A percentile compares a stretch with the other conserved stretches of the same genome.
Conservation (phyloP, 1,140 invertebrate genomes). For the Colletes gigas region DNA sequence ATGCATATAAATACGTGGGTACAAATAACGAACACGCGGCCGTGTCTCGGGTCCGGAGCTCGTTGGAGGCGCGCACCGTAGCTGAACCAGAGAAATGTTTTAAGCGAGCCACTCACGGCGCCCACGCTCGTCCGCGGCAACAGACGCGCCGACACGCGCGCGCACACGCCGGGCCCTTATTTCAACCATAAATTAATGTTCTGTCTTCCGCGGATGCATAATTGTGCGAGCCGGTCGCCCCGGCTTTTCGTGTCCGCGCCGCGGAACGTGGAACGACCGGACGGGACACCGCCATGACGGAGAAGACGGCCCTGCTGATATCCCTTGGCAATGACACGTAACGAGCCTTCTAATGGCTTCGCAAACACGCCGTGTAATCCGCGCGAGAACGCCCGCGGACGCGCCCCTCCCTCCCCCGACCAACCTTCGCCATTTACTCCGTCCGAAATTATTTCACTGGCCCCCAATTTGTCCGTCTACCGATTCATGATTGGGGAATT, state of each 20-base stretch:
- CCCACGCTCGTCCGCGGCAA: constrained; percentile 76
- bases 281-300: constrained; percentile 48
- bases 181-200: constrained; percentile 80
- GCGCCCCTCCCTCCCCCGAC: background rate
- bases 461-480: no score
- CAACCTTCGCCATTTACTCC: no score
- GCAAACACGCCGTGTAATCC: constrained; percentile 60
- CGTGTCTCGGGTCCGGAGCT: constrained; percentile 61
- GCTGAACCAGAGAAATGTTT: constrained; percentile 80
- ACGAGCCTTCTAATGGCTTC: constrained; percentile 73
- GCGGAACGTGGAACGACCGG: constrained; percentile 40
- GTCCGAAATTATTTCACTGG: no score
- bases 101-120: constrained; percentile 76
- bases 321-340: constrained; percentile 71
- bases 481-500: no score
- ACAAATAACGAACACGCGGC: constrained; percentile 80
- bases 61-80: constrained; percentile 60
- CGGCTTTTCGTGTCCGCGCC: constrained; percentile 45
- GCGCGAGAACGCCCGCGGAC: constrained; percentile 15
- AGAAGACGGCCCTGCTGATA: constrained; percentile 60
- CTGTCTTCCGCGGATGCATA: constrained; percentile 78
- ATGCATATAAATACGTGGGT: constrained; percentile 74
- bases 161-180: constrained; percentile 78
- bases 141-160: constrained; percentile 79
- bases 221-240: constrained; percentile 70